Evolutionary conservation across 1,140 invertebrate species (phyloP).

Genomic region (Heliconius himera): DNA sequence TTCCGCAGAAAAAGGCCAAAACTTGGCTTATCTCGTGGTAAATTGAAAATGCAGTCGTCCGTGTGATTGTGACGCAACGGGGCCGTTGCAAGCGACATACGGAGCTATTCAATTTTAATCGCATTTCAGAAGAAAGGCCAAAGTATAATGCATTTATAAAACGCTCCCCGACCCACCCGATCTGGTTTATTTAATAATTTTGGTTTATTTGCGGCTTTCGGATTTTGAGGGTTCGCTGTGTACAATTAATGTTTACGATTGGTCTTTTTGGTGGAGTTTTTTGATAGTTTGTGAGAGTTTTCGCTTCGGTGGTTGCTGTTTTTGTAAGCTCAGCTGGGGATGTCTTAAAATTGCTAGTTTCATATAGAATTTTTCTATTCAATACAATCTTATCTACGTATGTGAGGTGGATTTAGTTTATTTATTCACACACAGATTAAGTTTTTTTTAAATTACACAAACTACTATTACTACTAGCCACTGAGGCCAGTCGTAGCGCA

Average conservation of each 20-base stretch:
- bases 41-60: constrained; percentile 79
- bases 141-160: constrained; percentile 77
- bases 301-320: constrained; percentile 47
- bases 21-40: constrained; percentile 75
- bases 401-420: background rate
- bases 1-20: constrained; percentile 77
- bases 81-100: constrained; percentile 68
- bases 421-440: constrained; percentile 10
- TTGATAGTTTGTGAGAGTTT: constrained; percentile 52
- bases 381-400: background rate
- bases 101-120: constrained; percentile 81
- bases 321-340: constrained; percentile 7
- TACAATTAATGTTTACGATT: constrained; percentile 74
- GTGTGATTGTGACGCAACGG: constrained; percentile 78
- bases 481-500: no score
- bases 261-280: constrained; percentile 54
- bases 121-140: constrained; percentile 80
- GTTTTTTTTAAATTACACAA: background rate
- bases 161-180: constrained; percentile 52
- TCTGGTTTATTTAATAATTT: constrained; percentile 64
- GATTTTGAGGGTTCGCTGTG: constrained; percentile 68
- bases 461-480: background rate
- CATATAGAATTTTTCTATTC: background rate
- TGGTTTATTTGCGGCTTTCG: constrained; percentile 75
- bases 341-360: background rate